phyloP scores from a whole-genome alignment of 2,888 invertebrate genomes.

The Pelosia muscerda region DNA sequence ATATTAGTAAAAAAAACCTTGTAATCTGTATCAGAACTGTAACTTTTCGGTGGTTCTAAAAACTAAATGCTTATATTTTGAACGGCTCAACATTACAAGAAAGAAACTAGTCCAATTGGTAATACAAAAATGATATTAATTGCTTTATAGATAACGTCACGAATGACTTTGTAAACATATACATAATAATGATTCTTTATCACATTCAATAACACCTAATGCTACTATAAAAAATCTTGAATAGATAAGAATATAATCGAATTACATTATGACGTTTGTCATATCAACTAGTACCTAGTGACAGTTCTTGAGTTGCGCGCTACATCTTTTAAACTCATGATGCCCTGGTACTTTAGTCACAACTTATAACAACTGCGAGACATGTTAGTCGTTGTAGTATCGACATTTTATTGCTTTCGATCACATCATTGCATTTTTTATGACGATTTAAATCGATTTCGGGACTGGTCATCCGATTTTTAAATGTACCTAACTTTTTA shows the following conservation, averaged over 20 bases:
- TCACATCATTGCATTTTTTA: conserved; percentile 13
- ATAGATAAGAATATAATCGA: neutral
- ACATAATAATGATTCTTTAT: neutral
- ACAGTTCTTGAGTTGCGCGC: neutral
- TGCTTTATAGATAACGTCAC: neutral
- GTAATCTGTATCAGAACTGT: neutral
- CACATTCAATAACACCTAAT: neutral
- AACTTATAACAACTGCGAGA: conserved; percentile 21
- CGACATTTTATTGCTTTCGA: conserved; percentile 15
- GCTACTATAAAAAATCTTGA: neutral
- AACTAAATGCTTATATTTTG: neutral
- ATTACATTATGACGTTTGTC: neutral
- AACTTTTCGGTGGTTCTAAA: neutral
- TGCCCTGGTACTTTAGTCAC: conserved; percentile 22
- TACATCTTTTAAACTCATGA: conserved; percentile 15
- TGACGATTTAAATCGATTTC: conserved; percentile 13
- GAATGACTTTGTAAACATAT: neutral
- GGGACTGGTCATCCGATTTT: neutral
- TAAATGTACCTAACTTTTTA: neutral
- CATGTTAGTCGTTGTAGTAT: conserved; percentile 13
- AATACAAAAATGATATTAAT: neutral
- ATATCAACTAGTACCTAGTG: neutral
- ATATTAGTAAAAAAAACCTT: no score
- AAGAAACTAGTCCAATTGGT: neutral
- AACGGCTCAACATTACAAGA: neutral